Conservation (phyloP, 2,797 vertebrate genomes). For the Gambelia wislizenii region DNA sequence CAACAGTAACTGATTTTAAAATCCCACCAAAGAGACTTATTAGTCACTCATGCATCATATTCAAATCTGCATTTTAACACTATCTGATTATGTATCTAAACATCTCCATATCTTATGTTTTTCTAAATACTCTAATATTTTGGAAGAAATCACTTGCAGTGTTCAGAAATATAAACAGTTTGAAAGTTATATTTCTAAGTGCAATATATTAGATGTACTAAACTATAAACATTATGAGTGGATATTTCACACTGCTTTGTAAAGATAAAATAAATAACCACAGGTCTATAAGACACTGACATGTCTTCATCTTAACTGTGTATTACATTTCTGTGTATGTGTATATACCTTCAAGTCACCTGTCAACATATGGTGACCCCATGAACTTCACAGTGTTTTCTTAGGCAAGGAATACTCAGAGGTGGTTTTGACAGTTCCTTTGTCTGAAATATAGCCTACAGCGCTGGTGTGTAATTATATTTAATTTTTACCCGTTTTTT, state of each 20-base stretch:
- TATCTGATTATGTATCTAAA: slow-evolving; percentile 66
- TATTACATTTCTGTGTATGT: not conserved
- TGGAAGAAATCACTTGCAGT: slow-evolving; percentile 55
- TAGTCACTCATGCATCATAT: slow-evolving; percentile 67
- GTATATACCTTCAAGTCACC: too few species aligned
- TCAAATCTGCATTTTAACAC: slow-evolving; percentile 68
- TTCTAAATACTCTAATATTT: slow-evolving; percentile 49
- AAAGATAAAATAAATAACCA: slow-evolving; percentile 35
- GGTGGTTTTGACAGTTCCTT: too few species aligned
- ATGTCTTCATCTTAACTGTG: slow-evolving; percentile 10
- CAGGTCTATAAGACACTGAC: slow-evolving; percentile 15
- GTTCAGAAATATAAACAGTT: slow-evolving; percentile 61
- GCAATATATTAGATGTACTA: slow-evolving; percentile 41
- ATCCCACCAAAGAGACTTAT: slow-evolving; percentile 60
- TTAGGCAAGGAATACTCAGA: too few species aligned
- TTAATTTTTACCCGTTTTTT: too few species aligned
- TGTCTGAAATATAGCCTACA: too few species aligned
- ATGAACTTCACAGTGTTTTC: not conserved
- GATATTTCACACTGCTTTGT: slow-evolving; percentile 36
- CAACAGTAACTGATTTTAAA: slow-evolving; percentile 75
- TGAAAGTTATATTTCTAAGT: slow-evolving; percentile 58
- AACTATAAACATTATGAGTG: not conserved
- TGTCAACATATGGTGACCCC: too few species aligned
- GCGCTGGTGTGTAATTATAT: too few species aligned
- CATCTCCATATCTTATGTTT: slow-evolving; percentile 53